phyloP scores from a whole-genome alignment of 2,888 invertebrate species.

The Pterostichus madidus region DNA sequence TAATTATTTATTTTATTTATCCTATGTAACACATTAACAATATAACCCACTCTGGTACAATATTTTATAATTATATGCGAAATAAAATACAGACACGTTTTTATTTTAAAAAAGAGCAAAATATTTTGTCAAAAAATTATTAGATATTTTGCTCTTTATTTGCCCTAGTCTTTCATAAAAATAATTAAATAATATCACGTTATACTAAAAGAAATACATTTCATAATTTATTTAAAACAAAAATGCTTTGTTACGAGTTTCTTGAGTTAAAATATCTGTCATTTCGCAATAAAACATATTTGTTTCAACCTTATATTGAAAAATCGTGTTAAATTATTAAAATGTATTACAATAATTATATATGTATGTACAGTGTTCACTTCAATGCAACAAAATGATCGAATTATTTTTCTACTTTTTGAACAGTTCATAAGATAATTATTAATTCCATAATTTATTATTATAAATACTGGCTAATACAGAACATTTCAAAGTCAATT shows the following conservation, averaged over 20 bases:
- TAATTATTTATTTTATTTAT: slow-evolving; percentile 58
- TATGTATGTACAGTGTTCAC: slow-evolving; percentile 48
- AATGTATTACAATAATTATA: slow-evolving; percentile 22
- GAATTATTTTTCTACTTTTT: slow-evolving; percentile 21
- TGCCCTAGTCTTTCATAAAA: slow-evolving; percentile 30
- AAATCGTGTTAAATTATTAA: no score
- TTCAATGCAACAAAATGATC: slow-evolving; percentile 36
- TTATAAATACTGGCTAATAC: slow-evolving; percentile 39
- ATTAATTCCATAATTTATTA: slow-evolving; percentile 52
- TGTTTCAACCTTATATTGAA: background rate
- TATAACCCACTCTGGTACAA: slow-evolving; percentile 55
- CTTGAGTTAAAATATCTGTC: background rate
- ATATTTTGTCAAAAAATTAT: slow-evolving; percentile 6
- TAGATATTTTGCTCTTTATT: slow-evolving; percentile 24
- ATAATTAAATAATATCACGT: slow-evolving; percentile 36
- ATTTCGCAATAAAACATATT: slow-evolving; percentile 6
- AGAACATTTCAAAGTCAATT: slow-evolving; percentile 46
- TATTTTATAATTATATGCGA: slow-evolving; percentile 47
- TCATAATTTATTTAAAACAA: background rate
- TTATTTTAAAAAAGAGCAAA: slow-evolving; percentile 26
- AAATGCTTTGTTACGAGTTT: slow-evolving; percentile 3
- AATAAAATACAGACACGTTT: slow-evolving; percentile 43
- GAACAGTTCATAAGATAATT: slow-evolving; percentile 23
- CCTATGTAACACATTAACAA: slow-evolving; percentile 56
- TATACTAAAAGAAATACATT: background rate